Evolutionary conservation across 1,140 invertebrate species (phyloP).

Genomic region (Drosophila nebulosa): DNA sequence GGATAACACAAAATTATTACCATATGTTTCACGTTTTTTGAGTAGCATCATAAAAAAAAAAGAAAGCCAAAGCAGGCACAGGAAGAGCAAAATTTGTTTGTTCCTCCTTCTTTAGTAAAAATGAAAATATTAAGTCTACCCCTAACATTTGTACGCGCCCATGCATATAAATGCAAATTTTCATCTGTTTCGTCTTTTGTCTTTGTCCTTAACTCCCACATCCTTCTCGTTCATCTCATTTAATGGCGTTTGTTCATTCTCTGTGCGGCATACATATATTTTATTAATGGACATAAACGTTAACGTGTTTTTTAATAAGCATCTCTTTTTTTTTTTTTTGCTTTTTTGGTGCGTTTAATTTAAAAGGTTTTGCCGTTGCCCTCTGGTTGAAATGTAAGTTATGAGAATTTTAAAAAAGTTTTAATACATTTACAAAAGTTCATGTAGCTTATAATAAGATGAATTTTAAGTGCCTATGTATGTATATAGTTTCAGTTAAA

Average conservation of each 20-base stretch:
- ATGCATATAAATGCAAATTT: conserved; percentile 62
- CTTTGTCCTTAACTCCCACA: neutral
- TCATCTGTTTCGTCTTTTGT: conserved; percentile 42
- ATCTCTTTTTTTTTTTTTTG: conserved; percentile 12
- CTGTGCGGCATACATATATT: conserved; percentile 49
- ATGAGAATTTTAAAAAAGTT: conserved; percentile 14
- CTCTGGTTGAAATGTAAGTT: neutral
- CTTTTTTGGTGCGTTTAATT: conserved; percentile 18
- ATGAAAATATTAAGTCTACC: conserved; percentile 4
- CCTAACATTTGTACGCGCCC: conserved; percentile 31
- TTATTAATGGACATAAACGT: conserved; percentile 65
- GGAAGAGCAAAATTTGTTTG: neutral
- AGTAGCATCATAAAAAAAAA: conserved; percentile 39
- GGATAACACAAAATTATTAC: too few species aligned
- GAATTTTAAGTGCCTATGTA: conserved; percentile 28
- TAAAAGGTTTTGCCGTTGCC: conserved; percentile 28
- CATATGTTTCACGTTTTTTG: conserved; percentile 53
- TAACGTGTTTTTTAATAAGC: conserved; percentile 56
- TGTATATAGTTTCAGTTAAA: conserved; percentile 3
- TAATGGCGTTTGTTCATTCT: conserved; percentile 53
- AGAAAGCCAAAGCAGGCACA: neutral
- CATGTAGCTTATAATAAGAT: conserved; percentile 51
- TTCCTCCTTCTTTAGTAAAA: neutral
- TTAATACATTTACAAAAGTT: conserved; percentile 31
- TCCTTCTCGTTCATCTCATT: conserved; percentile 8